Evolutionary conservation across 2,797 vertebrate species (phyloP).

Genomic region (Bradypus variegatus): DNA sequence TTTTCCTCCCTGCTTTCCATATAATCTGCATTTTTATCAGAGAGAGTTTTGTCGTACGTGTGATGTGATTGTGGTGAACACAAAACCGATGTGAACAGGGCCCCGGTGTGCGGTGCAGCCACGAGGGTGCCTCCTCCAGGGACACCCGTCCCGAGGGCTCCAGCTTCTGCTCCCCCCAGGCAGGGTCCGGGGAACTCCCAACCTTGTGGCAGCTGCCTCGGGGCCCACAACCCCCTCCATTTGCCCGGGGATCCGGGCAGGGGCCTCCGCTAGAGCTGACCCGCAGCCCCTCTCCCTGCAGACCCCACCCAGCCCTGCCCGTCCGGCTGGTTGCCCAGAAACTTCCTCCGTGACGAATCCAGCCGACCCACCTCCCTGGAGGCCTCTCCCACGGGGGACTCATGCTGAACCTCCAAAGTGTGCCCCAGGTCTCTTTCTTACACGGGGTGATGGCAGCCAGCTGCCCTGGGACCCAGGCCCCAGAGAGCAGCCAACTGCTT

Average conservation of each 20-base stretch:
- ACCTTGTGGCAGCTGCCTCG: neutral
- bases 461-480: neutral
- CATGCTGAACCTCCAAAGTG: neutral
- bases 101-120: too few species aligned
- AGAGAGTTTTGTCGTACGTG: neutral
- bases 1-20: neutral
- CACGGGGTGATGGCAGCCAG: neutral
- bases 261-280: neutral
- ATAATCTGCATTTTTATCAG: conserved; percentile 11
- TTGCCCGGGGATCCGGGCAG: rapidly evolving
- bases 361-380: neutral
- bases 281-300: neutral
- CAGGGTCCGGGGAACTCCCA: neutral
- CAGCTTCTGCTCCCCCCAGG: rapidly evolving
- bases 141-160: too few species aligned
- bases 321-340: neutral
- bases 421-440: neutral
- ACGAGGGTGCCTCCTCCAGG: too few species aligned
- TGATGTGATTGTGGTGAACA: neutral
- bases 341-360: neutral
- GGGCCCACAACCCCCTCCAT: rapidly evolving
- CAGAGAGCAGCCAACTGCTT: neutral
- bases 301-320: too few species aligned
- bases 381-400: too few species aligned
- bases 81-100: rapidly evolving